A percentile compares a stretch with the other conserved stretches of the same genome.
phyloP scores from a whole-genome alignment of 2,797 vertebrate species.

The Smutsia gigantea region DNA sequence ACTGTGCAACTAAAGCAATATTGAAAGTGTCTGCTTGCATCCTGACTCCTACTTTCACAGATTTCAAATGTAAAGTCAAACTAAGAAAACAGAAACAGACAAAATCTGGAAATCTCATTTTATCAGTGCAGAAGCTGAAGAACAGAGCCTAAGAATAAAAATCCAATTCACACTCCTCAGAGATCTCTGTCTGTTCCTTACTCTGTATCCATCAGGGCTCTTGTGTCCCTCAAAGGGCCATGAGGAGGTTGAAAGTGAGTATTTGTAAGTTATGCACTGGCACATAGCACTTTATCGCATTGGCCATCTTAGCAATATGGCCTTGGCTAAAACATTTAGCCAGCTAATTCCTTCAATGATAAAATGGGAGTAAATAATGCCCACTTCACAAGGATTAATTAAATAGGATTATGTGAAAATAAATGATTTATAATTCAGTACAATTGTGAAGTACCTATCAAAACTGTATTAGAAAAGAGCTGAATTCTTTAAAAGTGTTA shows the following conservation, averaged over 20 bases:
- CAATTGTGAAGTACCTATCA: neutral
- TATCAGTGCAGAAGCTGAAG: neutral
- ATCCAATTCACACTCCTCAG: neutral
- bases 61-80: neutral
- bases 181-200: neutral
- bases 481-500: neutral
- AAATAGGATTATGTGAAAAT: neutral
- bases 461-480: neutral
- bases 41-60: neutral
- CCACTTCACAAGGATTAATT: neutral
- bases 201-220: neutral
- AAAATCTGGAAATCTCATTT: constrained; percentile 3
- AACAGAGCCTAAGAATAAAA: neutral
- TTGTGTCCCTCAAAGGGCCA: neutral
- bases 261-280: neutral
- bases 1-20: neutral
- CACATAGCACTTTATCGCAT: neutral
- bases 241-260: neutral
- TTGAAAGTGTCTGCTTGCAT: neutral
- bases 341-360: neutral
- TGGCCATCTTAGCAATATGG: neutral
- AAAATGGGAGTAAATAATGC: neutral
- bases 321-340: neutral
- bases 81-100: neutral
- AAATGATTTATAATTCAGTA: neutral